Conservation (phyloP, 1,140 invertebrate genomes). For the Vollenhovia emeryi region DNA sequence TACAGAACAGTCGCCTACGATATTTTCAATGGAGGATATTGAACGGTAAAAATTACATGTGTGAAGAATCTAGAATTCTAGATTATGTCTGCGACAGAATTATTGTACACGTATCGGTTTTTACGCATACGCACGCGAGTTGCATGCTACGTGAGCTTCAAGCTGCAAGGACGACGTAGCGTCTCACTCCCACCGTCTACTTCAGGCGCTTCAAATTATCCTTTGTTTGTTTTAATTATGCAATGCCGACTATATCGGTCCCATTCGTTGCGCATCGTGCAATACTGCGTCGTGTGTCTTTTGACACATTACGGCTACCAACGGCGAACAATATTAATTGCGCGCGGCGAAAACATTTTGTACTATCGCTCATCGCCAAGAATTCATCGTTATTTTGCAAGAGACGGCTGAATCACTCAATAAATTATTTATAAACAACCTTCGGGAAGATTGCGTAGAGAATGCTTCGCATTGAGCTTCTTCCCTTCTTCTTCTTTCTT, state of each 20-base stretch:
- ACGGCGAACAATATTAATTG: conserved; percentile 5
- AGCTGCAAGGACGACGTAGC: conserved; percentile 79
- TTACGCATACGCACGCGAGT: conserved; percentile 1
- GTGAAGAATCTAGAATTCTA: not conserved
- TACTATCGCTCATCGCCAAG: not conserved
- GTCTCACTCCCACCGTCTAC: conserved; percentile 38
- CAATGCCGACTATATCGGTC: conserved; percentile 10
- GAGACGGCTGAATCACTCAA: conserved; percentile 1
- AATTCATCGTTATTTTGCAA: conserved; percentile 25
- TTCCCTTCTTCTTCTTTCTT: not conserved
- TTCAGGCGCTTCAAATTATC: conserved; percentile 68
- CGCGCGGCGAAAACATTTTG: not conserved
- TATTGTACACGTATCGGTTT: not conserved
- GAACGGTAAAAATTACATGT: not conserved
- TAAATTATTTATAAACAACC: conserved; percentile 63
- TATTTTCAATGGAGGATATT: not conserved
- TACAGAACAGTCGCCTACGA: not conserved
- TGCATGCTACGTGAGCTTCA: conserved; percentile 23
- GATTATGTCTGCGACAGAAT: not conserved
- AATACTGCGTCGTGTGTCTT: conserved; percentile 31
- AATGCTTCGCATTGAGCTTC: conserved; percentile 20
- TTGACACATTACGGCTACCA: not conserved
- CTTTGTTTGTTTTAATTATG: conserved; percentile 83
- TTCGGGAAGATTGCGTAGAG: conserved; percentile 1
- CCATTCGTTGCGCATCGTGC: conserved; percentile 3